Evolutionary conservation across 2,113 vertebrate genomes (phyloP), one percentile per base, ranked within the genome.

Genomic region (Muntiacus muntjak): DNA sequence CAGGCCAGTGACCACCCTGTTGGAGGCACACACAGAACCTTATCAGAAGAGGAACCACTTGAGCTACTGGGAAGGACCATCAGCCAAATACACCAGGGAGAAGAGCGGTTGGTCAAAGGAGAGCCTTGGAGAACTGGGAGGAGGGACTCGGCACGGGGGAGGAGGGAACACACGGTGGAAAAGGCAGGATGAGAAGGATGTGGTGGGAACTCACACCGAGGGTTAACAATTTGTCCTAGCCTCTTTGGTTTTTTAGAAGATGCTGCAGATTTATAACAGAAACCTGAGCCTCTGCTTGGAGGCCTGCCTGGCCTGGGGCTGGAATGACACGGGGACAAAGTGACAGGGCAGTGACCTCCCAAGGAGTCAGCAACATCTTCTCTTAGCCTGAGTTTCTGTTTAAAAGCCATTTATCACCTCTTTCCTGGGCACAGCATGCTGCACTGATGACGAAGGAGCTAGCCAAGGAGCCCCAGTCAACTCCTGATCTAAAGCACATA

Each of bases 61-160:
- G n/a, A 82, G n/a, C 28, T 55, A 1, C n/a, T 15, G 7, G 62
- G 33, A 14, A 54, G 40, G 47, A 43, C 28, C 4, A 11, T 3
- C 16, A 40, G 23, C 54, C 33, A 17, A 57, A 33, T 23, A 40
- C 21, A 78, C 64, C 4, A 6, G 36, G 12, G 71, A 30, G 28
- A 50, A 87, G 71, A 76, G 4, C 3, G 28, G 25, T 2, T 25
- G 23, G 64, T 40, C 30, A 50, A 57, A 64, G 10, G 2, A 30
- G 7, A 50, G 50, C 74, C 6, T 0, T 11, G 19, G 64, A 57
- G 60, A 9, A 45, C 33, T 40, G 28, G 5, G n/a, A 10, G 6
- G 11, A 23, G 55, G 55, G 0, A 0, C 11, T 13, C 14, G 19
- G 57, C 19, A 2, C 0, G 0, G 10, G 10, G 9, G 36, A 43